phyloP scores from a whole-genome alignment of 2,888 invertebrate species.

The Phengaris alcon region DNA sequence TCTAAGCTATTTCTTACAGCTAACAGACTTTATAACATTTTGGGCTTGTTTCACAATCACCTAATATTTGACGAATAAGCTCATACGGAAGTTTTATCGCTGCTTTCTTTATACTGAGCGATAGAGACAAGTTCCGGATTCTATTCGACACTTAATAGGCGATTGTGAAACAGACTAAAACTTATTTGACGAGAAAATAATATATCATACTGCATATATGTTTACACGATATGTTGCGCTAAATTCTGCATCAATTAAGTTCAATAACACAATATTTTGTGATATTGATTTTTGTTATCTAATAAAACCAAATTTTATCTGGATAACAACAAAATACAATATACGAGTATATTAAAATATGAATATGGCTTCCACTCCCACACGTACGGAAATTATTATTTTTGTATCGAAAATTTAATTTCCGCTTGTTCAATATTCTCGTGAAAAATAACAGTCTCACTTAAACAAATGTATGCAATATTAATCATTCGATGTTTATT shows the following conservation, averaged over 20 bases:
- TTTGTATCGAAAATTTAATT: conserved; percentile 6
- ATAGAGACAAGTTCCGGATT: no score
- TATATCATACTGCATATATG: no score
- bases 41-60: no score
- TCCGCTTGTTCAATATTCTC: not conserved
- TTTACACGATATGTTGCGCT: not conserved
- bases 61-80: no score
- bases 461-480: not conserved
- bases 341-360: not conserved
- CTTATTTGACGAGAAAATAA: no score
- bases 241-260: not conserved
- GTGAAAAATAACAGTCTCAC: not conserved
- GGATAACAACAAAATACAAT: not conserved
- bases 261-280: not conserved
- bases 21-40: no score
- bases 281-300: not conserved
- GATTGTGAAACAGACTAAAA: no score
- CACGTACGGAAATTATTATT: not conserved
- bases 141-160: no score
- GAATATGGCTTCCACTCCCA: not conserved
- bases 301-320: not conserved
- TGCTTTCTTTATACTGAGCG: no score
- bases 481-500: no score
- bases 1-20: no score
- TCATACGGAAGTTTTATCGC: no score